Base-by-base conservation (phyloP, 1,140 invertebrate genomes). In the Micrasema longulum region DNA sequence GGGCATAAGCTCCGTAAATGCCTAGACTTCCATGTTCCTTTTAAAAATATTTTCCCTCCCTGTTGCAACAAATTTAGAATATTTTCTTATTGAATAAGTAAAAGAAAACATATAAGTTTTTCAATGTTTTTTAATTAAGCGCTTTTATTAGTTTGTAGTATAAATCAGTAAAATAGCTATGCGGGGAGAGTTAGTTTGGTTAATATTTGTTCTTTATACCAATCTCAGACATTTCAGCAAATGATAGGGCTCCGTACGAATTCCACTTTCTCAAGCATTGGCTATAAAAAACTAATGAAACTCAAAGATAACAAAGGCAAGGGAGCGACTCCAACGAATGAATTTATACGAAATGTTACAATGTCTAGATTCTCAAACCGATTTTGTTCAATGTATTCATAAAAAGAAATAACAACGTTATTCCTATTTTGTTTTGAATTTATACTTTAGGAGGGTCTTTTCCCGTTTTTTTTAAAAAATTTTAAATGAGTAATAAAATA, bases 211-310 rank as follows among this genome's bases (percentile, higher is more conserved):
- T 47, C n/a, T 23, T 23, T 45, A 62, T 62, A 5, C 12, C 35
- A 18, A 53, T 20, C 22, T 64, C 22, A 10, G 60, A 45, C 60
- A 45, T 45, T 64, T 64, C 60, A 18, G 20, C 60, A 64, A 64
- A 64, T 64, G 60, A 64, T 47, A 64, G 31, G 14, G 43, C 41
- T 47, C 6, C 41, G 16, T 36, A 69, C 67, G 43, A 71, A 65
- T 71, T 64, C 57, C 60, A 60, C 55, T 70, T 71, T 52, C 57
- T 66, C 53, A 67, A 72, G 71, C 55, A 68, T 62, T 53, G 64
- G 52, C 73, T 63, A 71, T 74, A 74, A 74, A 74, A 67, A 71
- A 60, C 55, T 71, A 75, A 75, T 71, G 69, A 75, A 75, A 75
- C 62, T 60, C 69, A 69, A 71, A 75, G 69, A 75, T 75, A 75